A percentile compares a stretch with the other conserved stretches of the same genome.
These are phyloP conservation scores for Clarias macrocephalus DNA, from an alignment of 2,113 vertebrate species.

Conservation along the genomic window DNA sequence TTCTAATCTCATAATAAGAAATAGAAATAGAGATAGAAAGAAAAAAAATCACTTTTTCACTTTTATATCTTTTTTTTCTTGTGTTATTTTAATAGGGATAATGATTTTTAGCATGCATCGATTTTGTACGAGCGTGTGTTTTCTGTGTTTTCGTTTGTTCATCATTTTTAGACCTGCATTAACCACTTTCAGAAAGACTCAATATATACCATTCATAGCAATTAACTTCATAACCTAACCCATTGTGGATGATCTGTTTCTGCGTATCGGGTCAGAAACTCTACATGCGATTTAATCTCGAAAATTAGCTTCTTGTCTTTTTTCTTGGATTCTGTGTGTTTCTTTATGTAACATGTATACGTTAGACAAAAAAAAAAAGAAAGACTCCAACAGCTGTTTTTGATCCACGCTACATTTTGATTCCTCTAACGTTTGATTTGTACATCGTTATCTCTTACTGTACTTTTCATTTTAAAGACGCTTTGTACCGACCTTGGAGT, in stretches of 20 bases:
- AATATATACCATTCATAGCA: neutral
- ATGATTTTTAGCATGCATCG: constrained; percentile 10
- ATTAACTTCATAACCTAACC: constrained; percentile 3
- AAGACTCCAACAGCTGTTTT: constrained; percentile 10
- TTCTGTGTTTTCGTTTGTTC: neutral
- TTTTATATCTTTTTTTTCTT: neutral
- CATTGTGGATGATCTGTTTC: constrained; percentile 12
- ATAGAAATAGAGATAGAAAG: neutral
- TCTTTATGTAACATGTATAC: constrained; percentile 28
- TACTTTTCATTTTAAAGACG: neutral
- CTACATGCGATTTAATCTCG: neutral
- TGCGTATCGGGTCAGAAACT: neutral
- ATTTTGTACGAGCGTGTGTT: constrained; percentile 2
- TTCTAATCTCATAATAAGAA: constrained; percentile 4
- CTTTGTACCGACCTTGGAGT: neutral
- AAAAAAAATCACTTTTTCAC: neutral
- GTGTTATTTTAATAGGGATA: neutral
- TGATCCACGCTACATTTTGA: constrained; percentile 1
- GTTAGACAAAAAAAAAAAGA: constrained; percentile 2
- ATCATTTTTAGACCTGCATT: neutral
- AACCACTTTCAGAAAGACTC: neutral
- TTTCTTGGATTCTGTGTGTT: constrained; percentile 10
- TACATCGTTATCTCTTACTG: constrained; percentile 27
- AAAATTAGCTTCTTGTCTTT: constrained; percentile 10
- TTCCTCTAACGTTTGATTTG: constrained; percentile 21